Base-by-base conservation (phyloP, 2,113 vertebrate genomes). In the Myiozetetes cayanensis region DNA sequence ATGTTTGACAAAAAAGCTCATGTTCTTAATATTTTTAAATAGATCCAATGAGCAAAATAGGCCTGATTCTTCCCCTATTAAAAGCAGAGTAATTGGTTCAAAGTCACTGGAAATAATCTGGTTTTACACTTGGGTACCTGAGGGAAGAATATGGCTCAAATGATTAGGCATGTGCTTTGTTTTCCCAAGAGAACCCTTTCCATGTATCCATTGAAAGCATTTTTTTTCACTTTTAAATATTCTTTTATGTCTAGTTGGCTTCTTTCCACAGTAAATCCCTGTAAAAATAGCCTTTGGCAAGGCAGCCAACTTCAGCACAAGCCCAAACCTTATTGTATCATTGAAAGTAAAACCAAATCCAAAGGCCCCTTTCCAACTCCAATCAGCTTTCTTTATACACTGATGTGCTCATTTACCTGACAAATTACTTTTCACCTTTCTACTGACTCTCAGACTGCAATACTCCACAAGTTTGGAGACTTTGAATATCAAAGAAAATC, bases 211-310 rank as follows among this genome's bases (percentile, higher is more conserved):
- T 30, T 89, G 76, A 96, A 94, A 79, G 74, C 24, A 39, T 49
- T 72, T 95, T 94, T 95, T 93, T 82, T 96, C 81, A 68, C n/a
- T 87, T 97, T 94, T 84, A 91, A 96, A 96, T 96, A 96, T 96
- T 94, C 87, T 94, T 96, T 91, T 96, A 91, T 86, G 80, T 90
- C 56, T 85, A 95, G 77, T 75, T 96, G 96, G 81, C 90, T 95
- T 95, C 80, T 90, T 92, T 97, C 92, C 92, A 87, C 37, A 63
- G 73, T 53, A 85, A 90, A 78, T 96, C 79, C 49, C 50, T 62
- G 46, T 77, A 93, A 96, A 94, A 95, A 96, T 87, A 95, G 77
- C 91, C 94, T 68, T 93, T 95, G 90, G 92, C 96, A 95, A 96
- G 66, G 72, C 75, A 85, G 66, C 68, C 87, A 33, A 63, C 84